Percentiles rank a stretch among this genome's conserved stretches.
Evolutionary conservation across 2,888 invertebrate species (phyloP).

Genomic region (Anarsia innoxiella): DNA sequence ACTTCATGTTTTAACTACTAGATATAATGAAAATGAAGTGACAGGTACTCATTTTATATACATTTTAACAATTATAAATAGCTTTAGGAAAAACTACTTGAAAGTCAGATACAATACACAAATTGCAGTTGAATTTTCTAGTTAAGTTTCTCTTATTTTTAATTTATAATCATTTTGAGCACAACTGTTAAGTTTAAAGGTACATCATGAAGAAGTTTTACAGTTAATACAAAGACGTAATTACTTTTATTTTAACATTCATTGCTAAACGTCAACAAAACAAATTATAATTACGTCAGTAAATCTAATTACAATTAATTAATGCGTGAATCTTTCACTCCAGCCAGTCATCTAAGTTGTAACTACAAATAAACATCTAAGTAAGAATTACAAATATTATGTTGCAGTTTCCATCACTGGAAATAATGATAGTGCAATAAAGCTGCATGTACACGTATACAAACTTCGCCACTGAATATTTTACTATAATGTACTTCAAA

Average conservation of each 20-base stretch:
- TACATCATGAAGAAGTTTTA: too few relatives aligned
- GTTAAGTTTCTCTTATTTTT: too few relatives aligned
- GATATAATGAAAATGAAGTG: conserved; percentile 13
- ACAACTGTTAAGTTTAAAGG: too few relatives aligned
- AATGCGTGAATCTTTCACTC: conserved; percentile 4
- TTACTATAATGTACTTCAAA: too few relatives aligned
- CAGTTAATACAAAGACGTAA: too few relatives aligned
- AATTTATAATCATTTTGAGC: too few relatives aligned
- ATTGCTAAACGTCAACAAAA: not conserved
- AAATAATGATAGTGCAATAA: conserved; percentile 5
- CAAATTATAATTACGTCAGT: conserved; percentile 1
- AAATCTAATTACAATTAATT: not conserved
- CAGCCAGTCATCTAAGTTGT: conserved; percentile 4
- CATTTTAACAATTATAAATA: conserved; percentile 12
- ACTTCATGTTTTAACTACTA: conserved; percentile 13
- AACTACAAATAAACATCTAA: conserved; percentile 9
- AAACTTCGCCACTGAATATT: too few relatives aligned
- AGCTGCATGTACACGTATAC: not conserved
- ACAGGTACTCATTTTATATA: conserved; percentile 15
- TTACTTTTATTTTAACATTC: conserved; percentile 2
- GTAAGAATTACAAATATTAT: conserved; percentile 10
- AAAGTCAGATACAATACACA: conserved; percentile 3
- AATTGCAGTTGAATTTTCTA: too few relatives aligned
- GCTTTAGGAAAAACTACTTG: conserved; percentile 9
- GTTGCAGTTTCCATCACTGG: conserved; percentile 5